phyloP scores from a whole-genome alignment of 2,113 vertebrate genomes.

The Nansenia antarctica region DNA sequence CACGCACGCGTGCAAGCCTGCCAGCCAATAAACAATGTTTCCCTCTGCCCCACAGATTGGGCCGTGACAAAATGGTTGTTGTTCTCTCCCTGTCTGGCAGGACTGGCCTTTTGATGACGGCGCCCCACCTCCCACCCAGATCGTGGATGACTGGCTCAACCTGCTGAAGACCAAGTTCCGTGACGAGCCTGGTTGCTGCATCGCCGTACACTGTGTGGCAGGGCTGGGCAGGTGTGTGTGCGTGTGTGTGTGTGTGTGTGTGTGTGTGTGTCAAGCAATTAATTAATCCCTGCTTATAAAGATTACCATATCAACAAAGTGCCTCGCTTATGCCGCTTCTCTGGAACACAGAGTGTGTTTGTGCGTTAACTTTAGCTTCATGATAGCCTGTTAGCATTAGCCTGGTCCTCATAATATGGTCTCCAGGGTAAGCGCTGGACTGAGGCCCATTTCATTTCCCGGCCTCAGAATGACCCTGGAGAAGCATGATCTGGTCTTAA shows the following conservation, averaged over 20 bases:
- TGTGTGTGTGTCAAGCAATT: not conserved
- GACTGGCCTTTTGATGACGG: slow-evolving; percentile 99
- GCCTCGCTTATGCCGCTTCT: too few relatives aligned
- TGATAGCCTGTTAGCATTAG: not conserved
- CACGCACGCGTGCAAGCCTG: not conserved
- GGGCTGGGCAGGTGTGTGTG: slow-evolving; percentile 86
- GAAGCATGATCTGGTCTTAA: not conserved
- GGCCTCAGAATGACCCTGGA: not conserved
- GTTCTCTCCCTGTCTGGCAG: slow-evolving; percentile 61
- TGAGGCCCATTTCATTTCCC: slow-evolving; percentile 2
- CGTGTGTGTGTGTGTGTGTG: not conserved
- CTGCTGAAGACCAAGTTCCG: slow-evolving; percentile 94
- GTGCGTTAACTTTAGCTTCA: not conserved
- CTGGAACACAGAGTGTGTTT: too few relatives aligned
- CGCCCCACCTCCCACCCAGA: slow-evolving; percentile 91
- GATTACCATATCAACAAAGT: too few relatives aligned
- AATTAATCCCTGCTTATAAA: too few relatives aligned
- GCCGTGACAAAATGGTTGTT: not conserved
- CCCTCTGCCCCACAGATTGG: not conserved
- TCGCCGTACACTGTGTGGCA: slow-evolving; percentile 97
- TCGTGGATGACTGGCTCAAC: slow-evolving; percentile 97
- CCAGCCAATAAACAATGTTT: not conserved
- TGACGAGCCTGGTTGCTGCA: slow-evolving; percentile 92
- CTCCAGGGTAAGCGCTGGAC: too few relatives aligned
- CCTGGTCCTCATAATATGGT: not conserved